These are phyloP conservation scores for Balaeniceps rex DNA, from an alignment of 2,113 vertebrate species.

Conservation along the genomic window DNA sequence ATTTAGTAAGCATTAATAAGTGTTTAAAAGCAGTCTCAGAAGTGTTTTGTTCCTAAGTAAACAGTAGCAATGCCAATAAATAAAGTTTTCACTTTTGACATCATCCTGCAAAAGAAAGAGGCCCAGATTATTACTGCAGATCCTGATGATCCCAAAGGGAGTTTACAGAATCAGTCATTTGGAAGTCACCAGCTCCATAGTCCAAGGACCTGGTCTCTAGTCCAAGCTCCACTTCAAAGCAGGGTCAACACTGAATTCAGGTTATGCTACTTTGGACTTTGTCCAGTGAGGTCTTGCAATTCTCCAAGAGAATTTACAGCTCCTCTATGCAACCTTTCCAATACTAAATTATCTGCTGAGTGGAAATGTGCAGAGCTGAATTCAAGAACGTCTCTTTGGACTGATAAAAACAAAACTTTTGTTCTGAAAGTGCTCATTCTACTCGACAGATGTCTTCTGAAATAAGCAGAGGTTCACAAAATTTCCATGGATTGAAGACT, in stretches of 20 bases:
- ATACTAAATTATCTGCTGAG: not conserved
- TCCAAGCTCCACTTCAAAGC: not conserved
- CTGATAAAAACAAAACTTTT: not conserved
- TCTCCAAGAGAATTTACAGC: not conserved
- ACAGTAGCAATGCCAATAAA: not conserved
- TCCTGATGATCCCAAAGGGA: not conserved
- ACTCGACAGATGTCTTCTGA: not conserved
- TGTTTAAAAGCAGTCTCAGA: not conserved
- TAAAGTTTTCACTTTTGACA: not conserved
- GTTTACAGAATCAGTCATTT: not conserved
- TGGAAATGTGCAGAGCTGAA: not conserved
- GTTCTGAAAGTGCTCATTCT: not conserved
- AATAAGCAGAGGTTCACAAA: not conserved
- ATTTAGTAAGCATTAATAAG: not conserved
- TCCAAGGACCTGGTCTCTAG: not conserved
- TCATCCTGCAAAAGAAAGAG: not conserved
- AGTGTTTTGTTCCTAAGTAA: not conserved
- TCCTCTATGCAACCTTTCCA: not conserved
- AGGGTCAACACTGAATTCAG: not conserved
- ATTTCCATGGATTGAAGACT: not conserved
- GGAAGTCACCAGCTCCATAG: not conserved
- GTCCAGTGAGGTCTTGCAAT: not conserved
- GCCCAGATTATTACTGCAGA: not conserved
- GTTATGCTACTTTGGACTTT: not conserved
- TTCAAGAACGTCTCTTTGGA: not conserved